Conservation (phyloP, 1,140 invertebrate genomes). For the Choristoneura fumiferana region DNA sequence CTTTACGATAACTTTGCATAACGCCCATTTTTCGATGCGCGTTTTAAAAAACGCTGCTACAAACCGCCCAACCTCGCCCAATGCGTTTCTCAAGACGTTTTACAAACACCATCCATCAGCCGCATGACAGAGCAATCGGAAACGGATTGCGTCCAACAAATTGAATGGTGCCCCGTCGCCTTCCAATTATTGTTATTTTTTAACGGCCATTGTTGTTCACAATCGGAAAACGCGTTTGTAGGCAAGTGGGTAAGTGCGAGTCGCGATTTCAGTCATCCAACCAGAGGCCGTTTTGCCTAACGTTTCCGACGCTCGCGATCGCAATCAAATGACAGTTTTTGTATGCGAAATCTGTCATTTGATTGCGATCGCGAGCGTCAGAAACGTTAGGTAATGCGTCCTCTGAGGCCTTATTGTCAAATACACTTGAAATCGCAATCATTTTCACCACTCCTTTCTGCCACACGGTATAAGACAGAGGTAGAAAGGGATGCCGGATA, state of each 20-base stretch:
- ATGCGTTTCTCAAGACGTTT: conserved; percentile 21
- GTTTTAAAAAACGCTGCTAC: neutral
- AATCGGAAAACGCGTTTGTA: neutral
- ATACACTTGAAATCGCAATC: no score
- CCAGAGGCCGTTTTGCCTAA: neutral
- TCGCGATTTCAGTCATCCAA: neutral
- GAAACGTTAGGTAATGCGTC: no score
- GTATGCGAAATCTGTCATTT: no score
- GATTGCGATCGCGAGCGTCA: no score
- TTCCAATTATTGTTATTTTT: conserved; percentile 35
- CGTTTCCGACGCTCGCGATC: neutral
- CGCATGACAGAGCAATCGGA: conserved; percentile 33
- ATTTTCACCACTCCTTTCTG: no score
- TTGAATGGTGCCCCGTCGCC: conserved; percentile 19
- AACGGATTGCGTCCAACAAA: conserved; percentile 32
- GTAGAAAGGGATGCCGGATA: neutral
- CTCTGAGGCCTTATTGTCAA: no score
- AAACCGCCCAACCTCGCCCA: neutral
- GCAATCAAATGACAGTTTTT: no score
- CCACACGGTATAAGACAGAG: no score
- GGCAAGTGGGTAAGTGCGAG: neutral
- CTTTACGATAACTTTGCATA: no score
- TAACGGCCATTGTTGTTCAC: conserved; percentile 27
- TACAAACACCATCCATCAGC: conserved; percentile 37
- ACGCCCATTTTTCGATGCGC: no score